phyloP scores from a whole-genome alignment of 2,113 vertebrate species.

The Anser cygnoides region DNA sequence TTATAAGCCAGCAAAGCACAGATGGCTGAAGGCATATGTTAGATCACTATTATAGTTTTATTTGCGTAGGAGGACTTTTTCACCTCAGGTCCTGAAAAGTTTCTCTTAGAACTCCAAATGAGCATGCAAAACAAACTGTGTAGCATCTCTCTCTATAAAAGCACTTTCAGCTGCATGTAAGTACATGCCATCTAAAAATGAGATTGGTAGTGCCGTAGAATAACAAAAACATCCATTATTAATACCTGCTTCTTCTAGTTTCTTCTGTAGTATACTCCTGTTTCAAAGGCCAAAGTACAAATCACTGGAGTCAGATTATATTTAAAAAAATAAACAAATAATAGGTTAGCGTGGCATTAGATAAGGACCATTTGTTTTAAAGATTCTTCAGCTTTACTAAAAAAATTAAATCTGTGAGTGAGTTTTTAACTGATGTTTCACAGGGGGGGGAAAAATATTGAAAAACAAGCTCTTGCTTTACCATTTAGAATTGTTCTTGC shows the following conservation, averaged over 20 bases:
- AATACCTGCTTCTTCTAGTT: background rate
- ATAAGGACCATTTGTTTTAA: background rate
- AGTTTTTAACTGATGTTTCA: background rate
- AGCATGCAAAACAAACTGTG: background rate
- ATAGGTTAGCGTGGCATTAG: background rate
- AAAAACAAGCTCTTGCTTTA: background rate
- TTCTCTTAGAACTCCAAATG: background rate
- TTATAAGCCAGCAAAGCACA: constrained; percentile 46
- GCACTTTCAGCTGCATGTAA: background rate
- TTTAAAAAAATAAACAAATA: background rate
- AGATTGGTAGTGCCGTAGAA: background rate
- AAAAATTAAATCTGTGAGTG: background rate
- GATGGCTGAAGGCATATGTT: constrained; percentile 44
- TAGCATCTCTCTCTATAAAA: background rate
- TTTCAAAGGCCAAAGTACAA: background rate
- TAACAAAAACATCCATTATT: background rate
- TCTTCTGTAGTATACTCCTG: background rate
- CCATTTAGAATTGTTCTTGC: background rate
- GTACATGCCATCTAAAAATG: background rate
- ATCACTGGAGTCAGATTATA: background rate
- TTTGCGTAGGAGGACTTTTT: constrained; percentile 10
- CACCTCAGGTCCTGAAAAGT: background rate
- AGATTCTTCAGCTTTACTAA: background rate
- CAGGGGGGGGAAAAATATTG: background rate
- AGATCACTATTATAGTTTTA: background rate